These are phyloP conservation scores for Mycetomoellerius zeteki DNA, from an alignment of 1,140 invertebrate species.

Conservation along the genomic window DNA sequence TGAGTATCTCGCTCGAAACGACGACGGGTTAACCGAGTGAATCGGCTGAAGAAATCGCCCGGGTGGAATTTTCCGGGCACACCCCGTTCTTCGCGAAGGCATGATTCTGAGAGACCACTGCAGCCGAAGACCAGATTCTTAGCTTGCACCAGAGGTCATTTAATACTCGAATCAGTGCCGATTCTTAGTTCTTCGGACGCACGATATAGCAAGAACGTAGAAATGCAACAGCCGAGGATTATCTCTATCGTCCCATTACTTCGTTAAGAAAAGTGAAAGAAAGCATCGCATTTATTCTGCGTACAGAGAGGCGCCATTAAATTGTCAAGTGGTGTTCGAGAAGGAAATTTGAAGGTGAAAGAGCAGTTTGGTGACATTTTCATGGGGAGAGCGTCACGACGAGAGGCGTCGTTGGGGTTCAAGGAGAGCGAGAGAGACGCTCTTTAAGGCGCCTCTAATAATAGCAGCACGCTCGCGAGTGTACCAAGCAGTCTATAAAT, in stretches of 20 bases:
- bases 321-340: background rate
- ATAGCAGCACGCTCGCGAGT: conserved; percentile 75
- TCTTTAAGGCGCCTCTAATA: conserved; percentile 76
- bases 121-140: background rate
- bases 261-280: background rate
- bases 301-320: background rate
- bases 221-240: background rate
- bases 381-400: conserved; percentile 34
- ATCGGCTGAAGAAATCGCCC: background rate
- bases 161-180: background rate
- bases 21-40: background rate
- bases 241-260: background rate
- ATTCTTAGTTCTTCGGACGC: background rate
- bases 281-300: background rate
- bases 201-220: background rate
- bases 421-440: conserved; percentile 65
- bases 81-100: conserved; percentile 26
- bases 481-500: conserved; percentile 79
- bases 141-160: background rate
- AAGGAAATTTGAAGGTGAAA: conserved; percentile 22
- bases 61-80: background rate
- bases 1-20: background rate
- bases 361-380: conserved; percentile 7
- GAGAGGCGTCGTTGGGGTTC: conserved; percentile 53
- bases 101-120: background rate